A percentile compares a stretch with the other conserved stretches of the same genome.
Conservation (phyloP, 2,113 vertebrate species). For the Neodontobutis hainanensis region DNA sequence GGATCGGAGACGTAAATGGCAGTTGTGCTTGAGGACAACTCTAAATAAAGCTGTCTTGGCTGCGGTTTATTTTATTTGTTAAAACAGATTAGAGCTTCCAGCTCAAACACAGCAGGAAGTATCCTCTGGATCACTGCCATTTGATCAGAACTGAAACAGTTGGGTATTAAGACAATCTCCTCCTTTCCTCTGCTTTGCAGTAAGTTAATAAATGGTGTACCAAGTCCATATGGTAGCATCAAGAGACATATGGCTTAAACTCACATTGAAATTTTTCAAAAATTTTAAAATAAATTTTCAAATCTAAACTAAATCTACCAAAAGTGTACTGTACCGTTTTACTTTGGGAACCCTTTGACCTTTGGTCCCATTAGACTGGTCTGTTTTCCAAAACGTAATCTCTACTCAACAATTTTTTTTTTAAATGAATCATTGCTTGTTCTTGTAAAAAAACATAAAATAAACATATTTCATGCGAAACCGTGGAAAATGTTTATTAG, state of each 20-base stretch:
- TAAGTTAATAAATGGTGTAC: background rate
- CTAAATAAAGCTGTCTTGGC: slow-evolving; percentile 36
- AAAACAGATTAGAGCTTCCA: slow-evolving; percentile 43
- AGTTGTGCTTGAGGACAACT: slow-evolving; percentile 33
- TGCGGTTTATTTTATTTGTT: slow-evolving; percentile 44
- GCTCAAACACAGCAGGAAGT: slow-evolving; percentile 36
- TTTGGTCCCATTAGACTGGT: too few species aligned
- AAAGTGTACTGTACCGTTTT: too few species aligned
- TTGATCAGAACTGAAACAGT: slow-evolving; percentile 5
- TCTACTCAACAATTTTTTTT: too few species aligned
- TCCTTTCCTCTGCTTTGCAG: background rate
- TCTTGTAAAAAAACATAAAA: too few species aligned
- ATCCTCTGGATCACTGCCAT: slow-evolving; percentile 30
- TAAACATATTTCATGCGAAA: too few species aligned
- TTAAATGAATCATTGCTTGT: too few species aligned
- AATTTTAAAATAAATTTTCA: too few species aligned
- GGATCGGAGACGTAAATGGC: slow-evolving; percentile 33
- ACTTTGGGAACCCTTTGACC: too few species aligned
- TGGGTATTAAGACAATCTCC: background rate
- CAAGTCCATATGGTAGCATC: background rate
- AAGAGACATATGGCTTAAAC: background rate
- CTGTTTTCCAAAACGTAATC: too few species aligned
- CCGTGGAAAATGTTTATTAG: too few species aligned
- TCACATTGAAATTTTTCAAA: too few species aligned
- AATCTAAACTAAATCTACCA: too few species aligned